Conservation (phyloP, 1,140 invertebrate genomes). For the Apocrypta bakeri region DNA sequence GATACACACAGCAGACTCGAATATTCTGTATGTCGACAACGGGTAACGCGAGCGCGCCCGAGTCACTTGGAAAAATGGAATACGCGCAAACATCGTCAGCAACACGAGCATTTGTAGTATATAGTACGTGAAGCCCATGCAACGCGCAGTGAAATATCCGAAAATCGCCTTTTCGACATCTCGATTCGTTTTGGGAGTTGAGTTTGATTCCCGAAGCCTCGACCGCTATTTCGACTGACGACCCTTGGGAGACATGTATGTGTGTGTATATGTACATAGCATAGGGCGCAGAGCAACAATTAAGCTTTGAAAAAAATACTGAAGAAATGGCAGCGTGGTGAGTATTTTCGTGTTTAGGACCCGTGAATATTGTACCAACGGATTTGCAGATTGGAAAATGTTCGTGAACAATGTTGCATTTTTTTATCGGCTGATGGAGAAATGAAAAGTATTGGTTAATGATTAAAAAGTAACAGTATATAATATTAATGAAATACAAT, state of each 20-base stretch:
- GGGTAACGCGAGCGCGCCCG: too few species aligned
- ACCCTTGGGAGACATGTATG: background rate
- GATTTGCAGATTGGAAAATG: background rate
- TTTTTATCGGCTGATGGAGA: too few species aligned
- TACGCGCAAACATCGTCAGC: background rate
- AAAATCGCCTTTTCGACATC: slow-evolving; percentile 35
- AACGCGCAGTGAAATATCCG: slow-evolving; percentile 16
- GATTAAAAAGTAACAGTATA: too few species aligned
- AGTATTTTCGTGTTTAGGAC: background rate
- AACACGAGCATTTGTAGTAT: background rate
- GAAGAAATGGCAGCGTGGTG: too few species aligned
- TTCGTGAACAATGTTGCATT: background rate
- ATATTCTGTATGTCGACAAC: too few species aligned
- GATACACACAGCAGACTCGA: too few species aligned
- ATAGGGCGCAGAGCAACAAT: background rate
- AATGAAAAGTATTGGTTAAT: too few species aligned
- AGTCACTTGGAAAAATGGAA: background rate
- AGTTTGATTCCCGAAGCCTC: slow-evolving; percentile 22
- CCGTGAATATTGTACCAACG: background rate
- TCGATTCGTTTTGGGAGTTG: slow-evolving; percentile 29
- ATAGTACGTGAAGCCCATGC: background rate
- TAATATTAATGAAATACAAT: too few species aligned
- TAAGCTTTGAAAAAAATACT: slow-evolving; percentile 19
- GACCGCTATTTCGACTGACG: background rate
- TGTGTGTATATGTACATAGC: background rate